phyloP scores from a whole-genome alignment of 2,888 invertebrate species.

The Leptopilina drosophilae region DNA sequence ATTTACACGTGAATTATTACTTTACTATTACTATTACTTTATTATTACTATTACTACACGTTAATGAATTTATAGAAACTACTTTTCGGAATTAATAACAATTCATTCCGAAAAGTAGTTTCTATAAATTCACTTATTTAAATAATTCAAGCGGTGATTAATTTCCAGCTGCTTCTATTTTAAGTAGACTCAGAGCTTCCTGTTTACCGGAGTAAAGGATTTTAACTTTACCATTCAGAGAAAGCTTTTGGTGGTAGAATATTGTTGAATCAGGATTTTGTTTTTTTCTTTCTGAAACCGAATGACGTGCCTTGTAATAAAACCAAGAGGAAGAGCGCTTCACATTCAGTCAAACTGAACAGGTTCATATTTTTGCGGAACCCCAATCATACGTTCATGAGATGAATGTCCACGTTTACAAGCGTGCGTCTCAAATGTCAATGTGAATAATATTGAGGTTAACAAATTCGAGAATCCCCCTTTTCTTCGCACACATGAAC shows the following conservation, averaged over 20 bases:
- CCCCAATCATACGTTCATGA: background rate
- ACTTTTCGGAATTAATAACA: too few relatives aligned
- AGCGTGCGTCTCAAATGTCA: constrained; percentile 36
- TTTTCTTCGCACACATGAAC: background rate
- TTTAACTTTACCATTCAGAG: background rate
- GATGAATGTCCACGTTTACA: constrained; percentile 20
- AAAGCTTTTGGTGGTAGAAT: background rate
- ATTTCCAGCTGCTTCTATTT: background rate
- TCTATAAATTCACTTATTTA: too few relatives aligned
- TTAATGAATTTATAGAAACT: too few relatives aligned
- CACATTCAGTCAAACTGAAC: background rate
- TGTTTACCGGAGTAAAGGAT: background rate
- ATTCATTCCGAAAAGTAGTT: too few relatives aligned
- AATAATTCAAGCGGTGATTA: background rate
- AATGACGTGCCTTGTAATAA: constrained; percentile 8
- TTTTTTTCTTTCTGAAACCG: background rate
- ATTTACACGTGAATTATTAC: background rate
- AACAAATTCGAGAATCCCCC: constrained; percentile 43
- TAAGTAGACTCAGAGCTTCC: too few relatives aligned
- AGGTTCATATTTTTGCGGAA: constrained; percentile 15
- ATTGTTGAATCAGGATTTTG: background rate
- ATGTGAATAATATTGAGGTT: constrained; percentile 44
- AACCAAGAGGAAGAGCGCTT: constrained; percentile 9
- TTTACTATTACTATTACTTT: too few relatives aligned
- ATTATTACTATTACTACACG: too few relatives aligned